Percentiles rank a stretch among this genome's conserved stretches.
These are phyloP conservation scores for Drosophila percnosoma DNA, from an alignment of 2,888 invertebrate genomes.

Conservation along the genomic window DNA sequence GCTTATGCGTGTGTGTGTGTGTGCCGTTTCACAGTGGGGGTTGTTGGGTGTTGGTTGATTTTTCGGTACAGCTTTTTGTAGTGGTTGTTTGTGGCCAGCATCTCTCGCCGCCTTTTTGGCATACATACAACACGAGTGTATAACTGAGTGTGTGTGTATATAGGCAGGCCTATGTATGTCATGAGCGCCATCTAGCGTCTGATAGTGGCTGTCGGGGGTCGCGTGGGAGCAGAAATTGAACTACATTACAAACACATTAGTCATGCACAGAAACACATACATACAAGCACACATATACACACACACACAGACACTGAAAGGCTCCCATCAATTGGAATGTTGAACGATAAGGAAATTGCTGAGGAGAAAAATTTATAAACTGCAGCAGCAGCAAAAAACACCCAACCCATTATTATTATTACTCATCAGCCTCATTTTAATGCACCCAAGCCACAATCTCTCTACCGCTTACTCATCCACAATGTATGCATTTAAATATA, in stretches of 20 bases:
- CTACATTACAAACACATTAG: constrained; percentile 70
- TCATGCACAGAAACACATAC: constrained; percentile 42
- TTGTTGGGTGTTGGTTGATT: constrained; percentile 73
- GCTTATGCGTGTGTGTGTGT: constrained; percentile 18
- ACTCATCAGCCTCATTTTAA: constrained; percentile 32
- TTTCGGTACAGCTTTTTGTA: constrained; percentile 71
- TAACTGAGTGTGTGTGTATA: constrained; percentile 8
- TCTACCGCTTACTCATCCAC: constrained; percentile 36
- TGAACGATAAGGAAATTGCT: constrained; percentile 43
- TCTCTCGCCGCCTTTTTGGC: constrained; percentile 44
- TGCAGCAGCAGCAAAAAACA: not conserved
- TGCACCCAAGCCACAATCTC: constrained; percentile 8
- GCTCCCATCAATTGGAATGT: constrained; percentile 48
- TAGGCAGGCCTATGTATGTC: constrained; percentile 70
- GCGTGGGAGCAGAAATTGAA: constrained; percentile 66
- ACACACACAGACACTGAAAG: not conserved
- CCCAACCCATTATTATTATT: constrained; percentile 29
- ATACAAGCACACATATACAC: constrained; percentile 8
- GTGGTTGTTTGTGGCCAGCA: constrained; percentile 64
- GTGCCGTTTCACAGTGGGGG: constrained; percentile 59
- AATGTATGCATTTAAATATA: too few relatives aligned
- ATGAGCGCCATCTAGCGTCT: constrained; percentile 73
- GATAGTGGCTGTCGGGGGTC: constrained; percentile 35
- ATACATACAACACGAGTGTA: constrained; percentile 50
- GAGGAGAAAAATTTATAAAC: constrained; percentile 12